Conservation (phyloP, 2,797 vertebrate genomes). For the Enteromius anoplus region DNA sequence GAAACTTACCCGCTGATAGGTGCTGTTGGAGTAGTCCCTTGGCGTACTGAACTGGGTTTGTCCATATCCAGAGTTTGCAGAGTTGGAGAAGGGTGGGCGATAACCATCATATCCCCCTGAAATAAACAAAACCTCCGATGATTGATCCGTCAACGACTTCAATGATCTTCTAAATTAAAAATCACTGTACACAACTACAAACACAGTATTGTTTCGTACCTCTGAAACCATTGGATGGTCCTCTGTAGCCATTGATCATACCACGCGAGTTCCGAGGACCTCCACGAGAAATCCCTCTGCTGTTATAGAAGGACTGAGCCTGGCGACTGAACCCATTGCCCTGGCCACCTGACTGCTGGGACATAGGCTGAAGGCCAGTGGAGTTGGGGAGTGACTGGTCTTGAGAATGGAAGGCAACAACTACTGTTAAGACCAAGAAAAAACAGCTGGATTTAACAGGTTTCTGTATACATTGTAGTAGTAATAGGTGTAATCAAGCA, state of each 20-base stretch:
- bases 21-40: slow-evolving; percentile 90
- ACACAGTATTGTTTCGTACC: slow-evolving; percentile 69
- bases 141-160: neutral
- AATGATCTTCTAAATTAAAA: no score
- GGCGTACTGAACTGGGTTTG: slow-evolving; percentile 92
- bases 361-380: slow-evolving; percentile 74
- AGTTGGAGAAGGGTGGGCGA: slow-evolving; percentile 90
- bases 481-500: neutral
- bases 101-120: slow-evolving; percentile 95
- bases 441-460: neutral
- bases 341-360: slow-evolving; percentile 80
- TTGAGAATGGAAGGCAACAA: slow-evolving; percentile 92
- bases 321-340: slow-evolving; percentile 87
- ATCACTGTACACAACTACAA: no score
- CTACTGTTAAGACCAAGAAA: slow-evolving; percentile 71
- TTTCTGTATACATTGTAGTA: neutral
- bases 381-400: slow-evolving; percentile 85
- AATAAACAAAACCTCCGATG: slow-evolving; percentile 40
- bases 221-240: slow-evolving; percentile 93
- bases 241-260: slow-evolving; percentile 95
- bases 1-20: slow-evolving; percentile 89
- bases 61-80: slow-evolving; percentile 92
- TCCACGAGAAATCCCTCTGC: slow-evolving; percentile 90
- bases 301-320: slow-evolving; percentile 94
- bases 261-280: slow-evolving; percentile 90